Percentiles rank a stretch among this genome's conserved stretches.
Evolutionary conservation across 1,140 invertebrate species (phyloP).

Genomic region (Drosophila seguyi): DNA sequence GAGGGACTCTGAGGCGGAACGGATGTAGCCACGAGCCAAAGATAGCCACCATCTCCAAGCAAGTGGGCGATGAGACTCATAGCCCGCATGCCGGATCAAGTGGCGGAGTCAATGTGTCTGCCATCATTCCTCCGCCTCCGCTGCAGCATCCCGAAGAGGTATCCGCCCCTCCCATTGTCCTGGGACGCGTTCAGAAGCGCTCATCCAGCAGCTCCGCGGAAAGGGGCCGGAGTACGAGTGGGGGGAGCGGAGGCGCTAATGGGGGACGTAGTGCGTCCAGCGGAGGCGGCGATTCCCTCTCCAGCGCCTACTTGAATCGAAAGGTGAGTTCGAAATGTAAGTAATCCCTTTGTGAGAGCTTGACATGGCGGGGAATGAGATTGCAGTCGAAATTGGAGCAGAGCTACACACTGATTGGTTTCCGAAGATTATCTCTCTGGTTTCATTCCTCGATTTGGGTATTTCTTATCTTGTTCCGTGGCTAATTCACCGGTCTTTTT

Average conservation of each 20-base stretch:
- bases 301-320: conserved; percentile 79
- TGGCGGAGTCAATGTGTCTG: conserved; percentile 53
- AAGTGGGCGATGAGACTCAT: conserved; percentile 76
- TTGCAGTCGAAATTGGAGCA: conserved; percentile 28
- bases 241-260: conserved; percentile 31
- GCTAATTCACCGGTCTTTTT: conserved; percentile 21
- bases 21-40: conserved; percentile 69
- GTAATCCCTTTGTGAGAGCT: conserved; percentile 70
- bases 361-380: conserved; percentile 50
- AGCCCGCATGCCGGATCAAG: conserved; percentile 22
- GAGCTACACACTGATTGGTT: conserved; percentile 23
- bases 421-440: conserved; percentile 1
- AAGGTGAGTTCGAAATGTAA: conserved; percentile 85
- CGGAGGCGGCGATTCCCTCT: conserved; percentile 62
- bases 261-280: conserved; percentile 44
- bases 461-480: background rate
- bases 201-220: conserved; percentile 58
- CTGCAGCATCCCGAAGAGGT: conserved; percentile 75
- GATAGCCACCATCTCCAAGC: conserved; percentile 82
- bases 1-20: conserved; percentile 40
- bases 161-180: conserved; percentile 68
- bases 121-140: conserved; percentile 66
- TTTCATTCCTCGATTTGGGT: conserved; percentile 43
- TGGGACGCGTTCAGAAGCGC: conserved; percentile 76
- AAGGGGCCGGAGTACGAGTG: conserved; percentile 23